Base-by-base conservation (phyloP, 2,888 invertebrate species). In the Congeria kusceri region DNA sequence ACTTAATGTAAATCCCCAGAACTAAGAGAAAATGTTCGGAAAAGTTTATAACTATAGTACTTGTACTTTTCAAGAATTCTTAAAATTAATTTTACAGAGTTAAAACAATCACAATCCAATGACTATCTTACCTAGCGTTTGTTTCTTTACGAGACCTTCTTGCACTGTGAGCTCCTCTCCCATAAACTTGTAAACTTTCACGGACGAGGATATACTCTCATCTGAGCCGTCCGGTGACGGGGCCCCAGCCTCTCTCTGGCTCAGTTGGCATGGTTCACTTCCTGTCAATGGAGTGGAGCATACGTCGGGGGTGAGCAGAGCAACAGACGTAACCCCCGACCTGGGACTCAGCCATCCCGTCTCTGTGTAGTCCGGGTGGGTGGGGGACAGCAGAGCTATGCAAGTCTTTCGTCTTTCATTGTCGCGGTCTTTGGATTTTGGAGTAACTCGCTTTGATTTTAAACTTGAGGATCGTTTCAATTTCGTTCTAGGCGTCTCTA, bases 391-490 rank as follows among this genome's bases (percentile, higher is more conserved):
- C n/a, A 91, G 84, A 13, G 91, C 90, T 32, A 89, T 89, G 70
- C 90, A 91, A 13, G 92, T 92, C 65, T 88, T 90, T 47, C 92
- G 70, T 29, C 91, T 77, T 62, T 90, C 89, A 0, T 86, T 86
- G 39, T 83, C 77, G 15, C 87, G 83, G 32, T 78, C 75, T 57
- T 80, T 86, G 66, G 87, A 80, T 67, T 85, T 83, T 2, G 86
- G 75, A 49, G 86, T 80, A 3, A 82, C 87, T 53, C 88, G 69
- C 5, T 85, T 87, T 13, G 86, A 85, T 66, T 90, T 91, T 7
- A 91, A 82, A 75, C 92, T 92, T 47, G 90, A 87, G 13, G 92
- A 91, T 56, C 92, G 82, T 74, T 90, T 87, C 7, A 93, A 81
- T 9, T 87, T 78, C 58, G 78, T 86, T 23, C 71, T 59, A 46